phyloP scores from a whole-genome alignment of 2,888 invertebrate genomes.

The Keiferia lycopersicella region DNA sequence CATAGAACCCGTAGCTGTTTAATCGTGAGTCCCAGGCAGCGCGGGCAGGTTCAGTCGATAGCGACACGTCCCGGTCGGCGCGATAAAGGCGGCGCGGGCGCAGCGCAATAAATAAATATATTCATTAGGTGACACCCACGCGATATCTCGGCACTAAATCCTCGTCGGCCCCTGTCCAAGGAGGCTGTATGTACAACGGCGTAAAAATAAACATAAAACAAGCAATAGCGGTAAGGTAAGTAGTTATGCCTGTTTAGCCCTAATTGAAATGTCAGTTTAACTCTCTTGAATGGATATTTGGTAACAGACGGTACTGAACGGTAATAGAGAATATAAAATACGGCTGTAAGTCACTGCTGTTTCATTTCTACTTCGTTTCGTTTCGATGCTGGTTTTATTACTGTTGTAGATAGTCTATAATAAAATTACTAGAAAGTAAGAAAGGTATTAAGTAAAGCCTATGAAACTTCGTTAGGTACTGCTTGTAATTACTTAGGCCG shows the following conservation, averaged over 20 bases:
- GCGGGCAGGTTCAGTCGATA: slow-evolving; percentile 22
- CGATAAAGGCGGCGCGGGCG: slow-evolving; percentile 49
- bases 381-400: too few species aligned
- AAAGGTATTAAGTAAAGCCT: too few species aligned
- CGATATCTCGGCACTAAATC: slow-evolving; percentile 75
- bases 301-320: not conserved
- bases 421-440: too few species aligned
- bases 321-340: not conserved
- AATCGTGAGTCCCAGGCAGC: slow-evolving; percentile 18
- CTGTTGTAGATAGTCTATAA: too few species aligned
- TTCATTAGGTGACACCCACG: slow-evolving; percentile 81
- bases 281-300: not conserved
- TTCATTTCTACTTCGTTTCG: too few species aligned
- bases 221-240: slow-evolving; percentile 39
- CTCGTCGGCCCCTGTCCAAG: slow-evolving; percentile 67
- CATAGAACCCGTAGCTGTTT: slow-evolving; percentile 19
- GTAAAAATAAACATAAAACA: slow-evolving; percentile 45
- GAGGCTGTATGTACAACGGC: slow-evolving; percentile 48
- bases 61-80: slow-evolving; percentile 23
- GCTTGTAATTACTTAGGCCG: too few species aligned
- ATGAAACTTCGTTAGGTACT: too few species aligned
- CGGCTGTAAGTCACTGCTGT: not conserved
- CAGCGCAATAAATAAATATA: slow-evolving; percentile 75
- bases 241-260: slow-evolving; percentile 29
- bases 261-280: slow-evolving; percentile 26